Evolutionary conservation across 2,797 vertebrate species (phyloP), one percentile per base, ranked within the genome.

Genomic region (Aeoliscus strigatus): DNA sequence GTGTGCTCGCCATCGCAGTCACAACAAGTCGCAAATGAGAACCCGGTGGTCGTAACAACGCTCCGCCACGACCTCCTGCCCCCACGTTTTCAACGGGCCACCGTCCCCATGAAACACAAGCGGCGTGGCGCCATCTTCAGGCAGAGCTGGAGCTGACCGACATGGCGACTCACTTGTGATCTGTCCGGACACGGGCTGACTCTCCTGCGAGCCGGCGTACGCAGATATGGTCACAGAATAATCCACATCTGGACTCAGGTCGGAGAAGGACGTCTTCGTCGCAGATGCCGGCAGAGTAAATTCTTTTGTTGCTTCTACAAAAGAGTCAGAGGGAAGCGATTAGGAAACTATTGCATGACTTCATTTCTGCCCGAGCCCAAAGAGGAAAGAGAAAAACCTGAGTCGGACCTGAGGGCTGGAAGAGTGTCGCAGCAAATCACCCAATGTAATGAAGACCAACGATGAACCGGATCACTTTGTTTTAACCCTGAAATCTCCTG

Each of bases 151-250:
- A 21, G 6, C 31, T 15, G 18, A 30, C 40, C 27, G 31, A 33
- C 28, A 18, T 1, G 0, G 40, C 18, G 35, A 86, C 96, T 93
- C 88, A 98, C 96, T 88, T 82, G 92, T 97, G 64, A 98, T 79
- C 70, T 92, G 92, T 36, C 94, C 94, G 59, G 90, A 90, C 62
- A 94, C 81, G 55, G 94, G 91, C 39, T 91, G 60, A 81, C 96
- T 98, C 78, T 96, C 91, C 57, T 90, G 86, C 29, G 73, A 77
- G 48, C 90, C 81, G 9, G 80, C 42, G 59, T 90, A 96, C n/a
- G 96, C 89, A 40, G 70, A 57, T 70, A 97, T 89, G 11, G 88
- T 91, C 40, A 97, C 92, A 26, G 77, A 49, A 71, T 97, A 96
- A 35, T 93, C 89, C 86, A 88, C 61, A 79, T 92, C 91, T 77